Evolutionary conservation across 2,797 vertebrate species (phyloP), one percentile per base, ranked within the genome.

Genomic region (Microctenopoma lineatum): DNA sequence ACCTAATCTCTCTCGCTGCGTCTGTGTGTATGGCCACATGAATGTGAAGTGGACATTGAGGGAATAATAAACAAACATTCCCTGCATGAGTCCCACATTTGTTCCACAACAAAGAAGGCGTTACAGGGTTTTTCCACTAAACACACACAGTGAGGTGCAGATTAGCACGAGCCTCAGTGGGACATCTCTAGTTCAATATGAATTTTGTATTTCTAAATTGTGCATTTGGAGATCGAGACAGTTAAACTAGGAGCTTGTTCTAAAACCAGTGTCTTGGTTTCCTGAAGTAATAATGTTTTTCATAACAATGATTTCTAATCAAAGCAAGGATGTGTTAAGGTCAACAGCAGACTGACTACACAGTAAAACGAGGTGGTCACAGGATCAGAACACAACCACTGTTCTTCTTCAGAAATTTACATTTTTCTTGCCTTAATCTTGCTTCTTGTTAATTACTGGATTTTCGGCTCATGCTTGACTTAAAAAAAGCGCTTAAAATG

Each of bases 1-100:
- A 77, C 59, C 70, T 66, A 71, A 45, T 64, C 61, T 66, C 14
- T 69, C 66, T 59, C 70, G 21, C 32, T 71, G 34, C 39, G 53
- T 66, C 39, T 72, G 45, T 60, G 55, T 72, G 27, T 53, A 14
- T 67, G 48, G 36, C 6, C 63, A 45, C 54, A 51, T 64, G 25
- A 65, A 45, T 59, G 48, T 53, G n/a, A 82, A 64, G 38, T 32
- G 15, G 7, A 9, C 16, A 25, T 41, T 51, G 51, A 61, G 42
- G 42, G 29, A 71, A 51, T 14, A 21, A 59, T 62, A 14, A 46
- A 62, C 26, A 16, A 7, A 18, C 44, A 45, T 58, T 44, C 29
- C 10, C 32, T 14, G 21, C 44, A n/a, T 52, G 70, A 76, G 47
- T 29, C 38, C 54, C 62, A 80, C 65, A 56, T 62, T 42, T 72